Evolutionary conservation across 2,797 vertebrate species (phyloP).

Genomic region (Nannoperca obscura): DNA sequence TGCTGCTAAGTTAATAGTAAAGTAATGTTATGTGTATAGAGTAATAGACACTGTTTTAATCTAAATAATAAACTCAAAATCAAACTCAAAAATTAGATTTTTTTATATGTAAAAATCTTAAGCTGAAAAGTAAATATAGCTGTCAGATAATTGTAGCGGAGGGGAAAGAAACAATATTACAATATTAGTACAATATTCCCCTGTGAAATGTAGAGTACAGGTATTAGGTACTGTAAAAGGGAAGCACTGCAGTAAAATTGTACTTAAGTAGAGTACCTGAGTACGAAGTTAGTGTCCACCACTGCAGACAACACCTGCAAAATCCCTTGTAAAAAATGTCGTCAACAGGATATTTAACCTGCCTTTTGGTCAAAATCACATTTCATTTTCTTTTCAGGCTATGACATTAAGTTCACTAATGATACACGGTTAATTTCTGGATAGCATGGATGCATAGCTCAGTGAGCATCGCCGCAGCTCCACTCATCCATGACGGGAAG

Average conservation of each 20-base stretch:
- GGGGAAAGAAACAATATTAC: too few relatives aligned
- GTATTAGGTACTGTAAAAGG: background rate
- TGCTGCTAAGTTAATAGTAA: background rate
- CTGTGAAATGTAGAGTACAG: background rate
- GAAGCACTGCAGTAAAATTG: background rate
- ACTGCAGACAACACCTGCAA: background rate
- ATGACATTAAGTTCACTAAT: constrained; percentile 37
- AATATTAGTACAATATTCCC: background rate
- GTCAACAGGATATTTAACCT: too few relatives aligned
- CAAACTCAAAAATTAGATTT: too few relatives aligned
- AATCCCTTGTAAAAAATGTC: background rate
- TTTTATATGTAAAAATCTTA: background rate
- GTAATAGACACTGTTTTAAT: background rate
- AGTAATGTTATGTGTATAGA: background rate
- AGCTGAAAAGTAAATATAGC: background rate
- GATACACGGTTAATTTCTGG: constrained; percentile 52
- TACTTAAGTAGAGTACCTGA: background rate
- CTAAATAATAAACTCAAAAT: background rate
- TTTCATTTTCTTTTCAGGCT: background rate
- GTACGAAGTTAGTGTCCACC: background rate
- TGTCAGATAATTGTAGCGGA: background rate
- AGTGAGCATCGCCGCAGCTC: constrained; percentile 58
- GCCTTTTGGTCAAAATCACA: constrained; percentile 12
- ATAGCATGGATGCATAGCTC: constrained; percentile 16
- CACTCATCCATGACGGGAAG: constrained; percentile 54